A percentile compares a stretch with the other conserved stretches of the same genome.
These are phyloP conservation scores for Sepioteuthis lessoniana DNA, from an alignment of 2,888 invertebrate species.

Conservation along the genomic window DNA sequence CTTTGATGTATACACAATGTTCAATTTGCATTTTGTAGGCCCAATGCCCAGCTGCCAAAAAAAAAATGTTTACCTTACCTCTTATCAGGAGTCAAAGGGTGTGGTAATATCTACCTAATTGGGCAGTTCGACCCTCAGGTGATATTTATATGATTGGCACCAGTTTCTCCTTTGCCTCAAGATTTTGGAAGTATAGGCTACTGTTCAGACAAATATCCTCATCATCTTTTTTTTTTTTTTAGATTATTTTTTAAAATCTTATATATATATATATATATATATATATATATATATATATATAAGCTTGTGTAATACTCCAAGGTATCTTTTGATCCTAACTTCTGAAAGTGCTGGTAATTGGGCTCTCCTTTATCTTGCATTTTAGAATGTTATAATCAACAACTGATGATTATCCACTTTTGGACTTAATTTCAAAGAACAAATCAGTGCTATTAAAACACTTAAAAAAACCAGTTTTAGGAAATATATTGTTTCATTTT, in stretches of 20 bases:
- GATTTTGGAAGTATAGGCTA: neutral
- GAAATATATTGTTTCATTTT: no score
- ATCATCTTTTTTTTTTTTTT: neutral
- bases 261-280: neutral
- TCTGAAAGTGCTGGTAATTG: no score
- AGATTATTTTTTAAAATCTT: neutral
- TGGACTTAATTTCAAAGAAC: no score
- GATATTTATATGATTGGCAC: neutral
- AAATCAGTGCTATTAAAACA: no score
- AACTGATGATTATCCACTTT: no score
- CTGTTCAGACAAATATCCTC: neutral
- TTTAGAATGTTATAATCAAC: no score
- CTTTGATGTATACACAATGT: neutral
- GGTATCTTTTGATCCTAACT: no score
- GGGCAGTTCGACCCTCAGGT: constrained; percentile 14
- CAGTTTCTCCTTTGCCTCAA: neutral
- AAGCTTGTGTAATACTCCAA: no score
- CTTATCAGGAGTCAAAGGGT: neutral
- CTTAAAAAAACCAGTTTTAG: no score
- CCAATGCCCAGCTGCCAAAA: neutral
- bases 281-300: neutral
- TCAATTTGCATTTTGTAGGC: neutral
- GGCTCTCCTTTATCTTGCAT: no score
- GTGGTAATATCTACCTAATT: neutral
- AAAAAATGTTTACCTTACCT: neutral